A percentile compares a stretch with the other conserved stretches of the same genome.
Evolutionary conservation across 2,888 invertebrate genomes (phyloP).

Genomic region (Lithosia quadra): DNA sequence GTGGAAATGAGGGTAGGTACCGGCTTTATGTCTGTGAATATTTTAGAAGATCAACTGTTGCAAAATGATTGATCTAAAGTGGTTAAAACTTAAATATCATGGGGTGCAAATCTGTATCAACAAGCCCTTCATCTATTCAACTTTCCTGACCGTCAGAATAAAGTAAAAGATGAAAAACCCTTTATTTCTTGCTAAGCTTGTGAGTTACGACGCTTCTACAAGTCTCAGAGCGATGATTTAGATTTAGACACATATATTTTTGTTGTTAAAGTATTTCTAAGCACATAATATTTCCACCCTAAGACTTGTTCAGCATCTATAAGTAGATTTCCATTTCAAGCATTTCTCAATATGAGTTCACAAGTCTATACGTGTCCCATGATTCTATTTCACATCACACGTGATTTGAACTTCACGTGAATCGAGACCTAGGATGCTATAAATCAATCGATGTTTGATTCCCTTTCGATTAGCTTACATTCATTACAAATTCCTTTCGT

Average conservation of each 20-base stretch:
- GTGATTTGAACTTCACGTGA: slow-evolving; percentile 25
- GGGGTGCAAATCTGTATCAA: too few relatives aligned
- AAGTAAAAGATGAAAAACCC: too few relatives aligned
- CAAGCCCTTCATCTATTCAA: too few relatives aligned
- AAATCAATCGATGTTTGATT: slow-evolving; percentile 40
- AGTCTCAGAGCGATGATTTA: too few relatives aligned
- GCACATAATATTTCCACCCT: too few relatives aligned
- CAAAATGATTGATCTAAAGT: neutral
- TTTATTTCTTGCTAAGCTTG: too few relatives aligned
- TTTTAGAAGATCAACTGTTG: neutral
- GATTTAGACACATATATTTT: too few relatives aligned
- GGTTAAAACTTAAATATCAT: too few relatives aligned
- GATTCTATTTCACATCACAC: slow-evolving; percentile 16
- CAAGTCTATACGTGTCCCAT: neutral
- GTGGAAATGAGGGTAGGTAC: slow-evolving; percentile 13
- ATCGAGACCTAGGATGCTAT: slow-evolving; percentile 17
- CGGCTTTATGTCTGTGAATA: neutral
- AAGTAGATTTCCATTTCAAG: neutral
- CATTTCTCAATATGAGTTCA: slow-evolving; percentile 5
- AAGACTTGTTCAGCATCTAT: neutral
- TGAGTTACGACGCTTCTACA: too few relatives aligned
- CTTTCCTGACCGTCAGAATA: too few relatives aligned
- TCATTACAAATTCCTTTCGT: slow-evolving; percentile 24
- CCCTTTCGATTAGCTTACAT: slow-evolving; percentile 35
- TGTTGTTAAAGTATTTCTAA: too few relatives aligned